A percentile compares a stretch with the other conserved stretches of the same genome.
These are phyloP conservation scores for Argopecten irradians DNA, from an alignment of 1,140 invertebrate genomes.

Conservation along the genomic window DNA sequence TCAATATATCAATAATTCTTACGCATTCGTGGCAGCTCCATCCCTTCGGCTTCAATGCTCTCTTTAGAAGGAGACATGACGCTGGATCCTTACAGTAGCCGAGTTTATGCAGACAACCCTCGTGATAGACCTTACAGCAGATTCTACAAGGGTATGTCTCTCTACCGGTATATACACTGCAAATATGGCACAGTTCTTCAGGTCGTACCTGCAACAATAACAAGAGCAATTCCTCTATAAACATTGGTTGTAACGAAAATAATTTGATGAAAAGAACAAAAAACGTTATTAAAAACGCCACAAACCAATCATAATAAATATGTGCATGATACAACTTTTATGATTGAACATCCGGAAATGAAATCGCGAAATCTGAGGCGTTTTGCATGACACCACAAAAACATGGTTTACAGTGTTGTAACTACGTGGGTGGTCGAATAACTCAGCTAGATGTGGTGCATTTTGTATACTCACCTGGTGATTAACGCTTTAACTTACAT, in stretches of 20 bases:
- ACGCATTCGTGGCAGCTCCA: conserved; percentile 67
- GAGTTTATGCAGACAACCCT: conserved; percentile 61
- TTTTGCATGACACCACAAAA: no score
- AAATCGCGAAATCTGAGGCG: not conserved
- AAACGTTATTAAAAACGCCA: conserved; percentile 42
- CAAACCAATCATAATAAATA: conserved; percentile 33
- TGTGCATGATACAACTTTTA: not conserved
- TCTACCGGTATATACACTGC: conserved; percentile 63
- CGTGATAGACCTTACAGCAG: conserved; percentile 60
- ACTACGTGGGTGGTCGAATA: no score
- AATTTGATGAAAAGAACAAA: conserved; percentile 40
- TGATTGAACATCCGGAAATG: not conserved
- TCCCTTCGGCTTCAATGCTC: conserved; percentile 45
- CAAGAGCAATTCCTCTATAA: not conserved
- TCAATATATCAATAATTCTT: conserved; percentile 35
- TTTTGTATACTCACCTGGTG: no score
- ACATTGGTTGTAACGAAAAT: conserved; percentile 33
- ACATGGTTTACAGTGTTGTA: no score
- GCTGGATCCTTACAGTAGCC: conserved; percentile 54
- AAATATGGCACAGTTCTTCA: conserved; percentile 63
- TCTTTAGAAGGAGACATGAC: conserved; percentile 36
- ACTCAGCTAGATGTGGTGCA: no score
- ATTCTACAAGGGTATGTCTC: conserved; percentile 61
- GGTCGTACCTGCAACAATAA: conserved; percentile 49
- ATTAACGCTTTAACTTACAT: no score